A percentile compares a stretch with the other conserved stretches of the same genome.
Conservation (phyloP, 2,113 vertebrate genomes). For the Cynoglossus semilaevis region DNA sequence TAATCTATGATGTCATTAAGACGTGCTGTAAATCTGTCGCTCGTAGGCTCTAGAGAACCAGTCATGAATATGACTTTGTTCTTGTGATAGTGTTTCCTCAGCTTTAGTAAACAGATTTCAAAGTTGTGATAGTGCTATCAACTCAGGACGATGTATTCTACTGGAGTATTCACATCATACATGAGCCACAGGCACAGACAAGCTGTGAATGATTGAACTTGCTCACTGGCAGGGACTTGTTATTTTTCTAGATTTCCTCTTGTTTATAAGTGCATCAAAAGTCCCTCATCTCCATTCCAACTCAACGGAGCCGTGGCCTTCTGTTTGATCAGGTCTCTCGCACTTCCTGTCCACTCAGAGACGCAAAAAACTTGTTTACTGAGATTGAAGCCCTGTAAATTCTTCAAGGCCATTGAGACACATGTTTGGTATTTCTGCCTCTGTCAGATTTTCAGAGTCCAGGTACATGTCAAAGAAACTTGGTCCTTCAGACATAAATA, state of each 20-base stretch:
- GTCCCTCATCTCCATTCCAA: conserved; percentile 28
- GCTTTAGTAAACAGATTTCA: conserved; percentile 10
- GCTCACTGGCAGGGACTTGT: conserved; percentile 21
- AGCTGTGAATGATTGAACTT: conserved; percentile 8
- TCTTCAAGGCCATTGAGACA: conserved; percentile 68
- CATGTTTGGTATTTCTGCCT: conserved; percentile 66
- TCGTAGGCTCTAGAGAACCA: neutral
- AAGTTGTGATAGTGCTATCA: conserved; percentile 35
- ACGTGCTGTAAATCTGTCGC: conserved; percentile 40
- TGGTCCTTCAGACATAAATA: conserved; percentile 45
- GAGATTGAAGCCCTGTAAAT: conserved; percentile 62
- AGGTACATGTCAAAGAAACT: conserved; percentile 60
- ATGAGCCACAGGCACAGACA: neutral
- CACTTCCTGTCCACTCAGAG: conserved; percentile 69
- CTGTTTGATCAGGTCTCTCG: conserved; percentile 70
- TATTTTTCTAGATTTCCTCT: conserved; percentile 37
- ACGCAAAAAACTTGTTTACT: conserved; percentile 66
- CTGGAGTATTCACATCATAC: conserved; percentile 5
- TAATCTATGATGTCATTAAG: conserved; percentile 48
- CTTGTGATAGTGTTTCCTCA: conserved; percentile 5
- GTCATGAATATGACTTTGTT: neutral
- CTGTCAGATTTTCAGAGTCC: conserved; percentile 49
- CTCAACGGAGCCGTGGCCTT: conserved; percentile 53
- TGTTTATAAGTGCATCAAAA: conserved; percentile 37
- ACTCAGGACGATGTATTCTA: conserved; percentile 4